Conservation (phyloP, 2,113 vertebrate species). For the Hippocampus mohnikei region DNA sequence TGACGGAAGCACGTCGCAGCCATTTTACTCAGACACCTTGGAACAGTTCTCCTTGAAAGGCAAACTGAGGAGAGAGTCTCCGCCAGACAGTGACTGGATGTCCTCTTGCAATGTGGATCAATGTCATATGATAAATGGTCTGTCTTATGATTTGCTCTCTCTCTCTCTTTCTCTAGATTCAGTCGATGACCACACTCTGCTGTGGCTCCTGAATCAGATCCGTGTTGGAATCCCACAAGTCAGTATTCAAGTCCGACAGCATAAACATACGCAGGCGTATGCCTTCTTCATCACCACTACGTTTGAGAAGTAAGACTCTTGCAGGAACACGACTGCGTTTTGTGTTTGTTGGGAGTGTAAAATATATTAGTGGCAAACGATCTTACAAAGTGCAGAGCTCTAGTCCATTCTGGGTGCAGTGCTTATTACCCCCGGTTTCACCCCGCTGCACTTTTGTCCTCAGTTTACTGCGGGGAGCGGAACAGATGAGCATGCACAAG, state of each 20-base stretch:
- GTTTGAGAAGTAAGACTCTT: conserved; percentile 82
- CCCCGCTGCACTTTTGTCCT: conserved; percentile 25
- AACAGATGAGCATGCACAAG: conserved; percentile 89
- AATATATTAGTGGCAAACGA: background rate
- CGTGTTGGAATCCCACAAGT: conserved; percentile 92
- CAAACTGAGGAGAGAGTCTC: background rate
- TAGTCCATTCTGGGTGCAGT: background rate
- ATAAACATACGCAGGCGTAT: conserved; percentile 84
- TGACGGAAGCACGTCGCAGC: background rate
- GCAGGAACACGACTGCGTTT: background rate
- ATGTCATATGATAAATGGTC: background rate
- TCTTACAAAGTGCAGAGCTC: background rate
- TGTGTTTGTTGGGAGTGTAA: background rate
- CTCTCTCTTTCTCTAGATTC: conserved; percentile 71
- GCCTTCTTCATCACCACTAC: conserved; percentile 95
- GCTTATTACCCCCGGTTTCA: conserved; percentile 15
- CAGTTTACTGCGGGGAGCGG: conserved; percentile 88
- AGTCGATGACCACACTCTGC: conserved; percentile 90
- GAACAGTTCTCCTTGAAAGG: background rate
- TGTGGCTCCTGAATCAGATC: conserved; percentile 94
- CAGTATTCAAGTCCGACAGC: conserved; percentile 92
- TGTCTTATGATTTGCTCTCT: conserved; percentile 5
- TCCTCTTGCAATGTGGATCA: background rate
- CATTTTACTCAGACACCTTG: background rate
- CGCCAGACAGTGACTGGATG: background rate